Evolutionary conservation across 2,113 vertebrate species (phyloP).

Genomic region (Aythya baeri): DNA sequence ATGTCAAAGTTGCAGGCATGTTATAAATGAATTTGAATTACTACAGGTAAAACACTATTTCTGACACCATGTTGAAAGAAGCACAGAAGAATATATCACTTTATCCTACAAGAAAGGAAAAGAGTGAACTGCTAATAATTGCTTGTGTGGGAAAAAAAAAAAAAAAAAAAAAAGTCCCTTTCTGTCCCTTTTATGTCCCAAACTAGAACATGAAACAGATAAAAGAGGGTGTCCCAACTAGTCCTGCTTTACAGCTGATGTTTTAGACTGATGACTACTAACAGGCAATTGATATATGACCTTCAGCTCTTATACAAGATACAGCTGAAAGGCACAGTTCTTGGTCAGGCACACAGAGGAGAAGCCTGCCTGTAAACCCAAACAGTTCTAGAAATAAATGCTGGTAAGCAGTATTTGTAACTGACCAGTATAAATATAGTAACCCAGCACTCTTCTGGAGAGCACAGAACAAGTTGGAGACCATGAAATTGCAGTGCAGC

Average conservation of each 20-base stretch:
- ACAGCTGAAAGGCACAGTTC: not conserved
- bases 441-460: not conserved
- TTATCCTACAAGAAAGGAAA: not conserved
- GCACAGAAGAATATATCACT: not conserved
- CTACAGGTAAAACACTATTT: not conserved
- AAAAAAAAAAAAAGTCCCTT: not conserved
- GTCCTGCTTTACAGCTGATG: not conserved
- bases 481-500: not conserved
- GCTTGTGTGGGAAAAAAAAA: not conserved
- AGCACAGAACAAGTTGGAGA: not conserved
- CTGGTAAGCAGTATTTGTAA: slow-evolving; percentile 25
- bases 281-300: not conserved
- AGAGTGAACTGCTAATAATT: not conserved
- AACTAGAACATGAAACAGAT: not conserved
- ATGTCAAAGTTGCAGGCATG: not conserved
- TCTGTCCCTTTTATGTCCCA: not conserved
- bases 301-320: not conserved
- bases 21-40: not conserved
- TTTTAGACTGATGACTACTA: not conserved
- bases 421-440: slow-evolving; percentile 8
- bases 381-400: slow-evolving; percentile 35
- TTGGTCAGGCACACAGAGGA: not conserved
- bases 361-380: slow-evolving; percentile 7
- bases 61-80: too few relatives aligned
- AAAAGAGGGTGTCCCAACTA: not conserved